phyloP scores from a whole-genome alignment of 2,888 invertebrate species.

The Myopa testacea region DNA sequence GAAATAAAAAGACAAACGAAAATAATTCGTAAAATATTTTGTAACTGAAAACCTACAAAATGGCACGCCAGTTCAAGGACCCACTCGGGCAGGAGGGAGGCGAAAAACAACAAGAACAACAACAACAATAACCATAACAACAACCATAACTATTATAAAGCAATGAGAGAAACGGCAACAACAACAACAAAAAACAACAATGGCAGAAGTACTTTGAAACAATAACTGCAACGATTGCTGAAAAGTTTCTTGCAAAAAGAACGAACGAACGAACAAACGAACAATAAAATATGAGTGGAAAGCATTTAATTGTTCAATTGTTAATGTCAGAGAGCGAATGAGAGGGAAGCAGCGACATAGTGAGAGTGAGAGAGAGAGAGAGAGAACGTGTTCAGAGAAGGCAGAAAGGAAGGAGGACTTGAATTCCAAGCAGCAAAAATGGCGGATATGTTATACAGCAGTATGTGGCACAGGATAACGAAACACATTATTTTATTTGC shows the following conservation, averaged over 20 bases:
- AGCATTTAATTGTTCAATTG: conserved; percentile 35
- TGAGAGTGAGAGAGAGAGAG: background rate
- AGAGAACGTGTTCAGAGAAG: too few relatives aligned
- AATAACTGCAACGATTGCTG: conserved; percentile 39
- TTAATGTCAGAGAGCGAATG: conserved; percentile 1
- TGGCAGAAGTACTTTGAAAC: conserved; percentile 36
- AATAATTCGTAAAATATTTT: conserved; percentile 34
- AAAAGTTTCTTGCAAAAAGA: conserved; percentile 31
- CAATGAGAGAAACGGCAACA: conserved; percentile 16
- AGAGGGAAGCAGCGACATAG: background rate
- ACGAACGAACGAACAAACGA: conserved; percentile 24
- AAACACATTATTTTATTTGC: conserved; percentile 27
- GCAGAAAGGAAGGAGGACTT: background rate
- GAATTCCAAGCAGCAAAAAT: conserved; percentile 10
- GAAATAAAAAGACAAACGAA: conserved; percentile 26
- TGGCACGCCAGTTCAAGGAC: conserved; percentile 34
- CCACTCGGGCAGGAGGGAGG: conserved; percentile 9
- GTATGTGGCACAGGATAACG: background rate
- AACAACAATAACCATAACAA: background rate
- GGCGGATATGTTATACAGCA: conserved; percentile 5
- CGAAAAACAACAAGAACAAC: conserved; percentile 24
- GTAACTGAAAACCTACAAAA: conserved; percentile 38
- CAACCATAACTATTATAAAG: conserved; percentile 11
- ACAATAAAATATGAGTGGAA: conserved; percentile 31
- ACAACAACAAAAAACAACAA: conserved; percentile 10